Evolutionary conservation across 2,888 invertebrate genomes (phyloP), one percentile per base, ranked within the genome.

Genomic region (Dorcus parallelipipedus): DNA sequence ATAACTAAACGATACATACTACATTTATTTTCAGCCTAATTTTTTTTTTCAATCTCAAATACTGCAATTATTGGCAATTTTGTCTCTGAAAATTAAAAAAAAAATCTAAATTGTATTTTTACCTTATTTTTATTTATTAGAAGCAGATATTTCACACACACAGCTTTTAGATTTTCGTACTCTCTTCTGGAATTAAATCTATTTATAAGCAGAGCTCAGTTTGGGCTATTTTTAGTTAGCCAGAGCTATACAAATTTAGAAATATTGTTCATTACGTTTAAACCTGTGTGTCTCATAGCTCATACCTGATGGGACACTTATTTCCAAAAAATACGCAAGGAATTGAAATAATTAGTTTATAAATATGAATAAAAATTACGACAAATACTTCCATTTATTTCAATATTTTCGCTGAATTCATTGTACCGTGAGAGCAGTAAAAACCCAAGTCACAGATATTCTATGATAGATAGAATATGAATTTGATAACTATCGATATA

Each of bases 191-290:
- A 68, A 72, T 72, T 71, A 64, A 68, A 66, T 66, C 73, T 75
- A 75, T 74, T 73, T 74, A 73, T 76, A 73, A 68, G 66, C 66
- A 67, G 68, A 71, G 69, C 71, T 69, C 68, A 64, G 60, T 64
- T 49, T 58, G 56, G 7, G 52, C 59, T 67, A 67, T 67, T 67
- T 66, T 66, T 67, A 66, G 63, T 53, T 54, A 61, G 59, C 63
- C 61, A 59, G 20, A 20, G 63, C 64, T 49, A 59, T 64, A 59
- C 63, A 67, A 65, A 62, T 60, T 67, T 67, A 66, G 67, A 64
- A 39, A 52, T 47, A 50, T 61, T 52, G 38, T 50, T 45, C 39
- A 33, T 33, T 33, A 33, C 26, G 3, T 33, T 33, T 7, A 7
- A 7, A 33, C 26, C 26, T 33, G 26, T 6, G 6, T 33, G 26